Percentiles rank a stretch among this genome's conserved stretches.
phyloP scores from a whole-genome alignment of 2,888 invertebrate species.

The Chloromyia formosa region DNA sequence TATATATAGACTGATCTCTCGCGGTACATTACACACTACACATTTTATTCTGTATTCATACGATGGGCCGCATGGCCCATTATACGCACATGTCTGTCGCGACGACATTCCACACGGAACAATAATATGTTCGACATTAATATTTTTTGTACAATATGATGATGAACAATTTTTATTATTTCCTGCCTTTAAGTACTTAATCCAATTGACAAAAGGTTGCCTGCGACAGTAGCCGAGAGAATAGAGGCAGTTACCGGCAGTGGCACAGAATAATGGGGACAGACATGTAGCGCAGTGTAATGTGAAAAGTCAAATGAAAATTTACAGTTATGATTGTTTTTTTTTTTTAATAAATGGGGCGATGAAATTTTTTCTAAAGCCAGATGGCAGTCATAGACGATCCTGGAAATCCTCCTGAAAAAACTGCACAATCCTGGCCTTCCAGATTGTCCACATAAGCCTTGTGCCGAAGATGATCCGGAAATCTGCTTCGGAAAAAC shows the following conservation, averaged over 20 bases:
- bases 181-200: slow-evolving; percentile 39
- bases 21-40: neutral
- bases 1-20: neutral
- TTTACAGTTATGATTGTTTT: neutral
- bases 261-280: neutral
- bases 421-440: too few species aligned
- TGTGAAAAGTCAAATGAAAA: neutral
- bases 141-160: slow-evolving; percentile 40
- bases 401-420: too few species aligned
- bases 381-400: too few species aligned
- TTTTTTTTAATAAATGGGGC: neutral
- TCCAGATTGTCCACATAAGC: too few species aligned
- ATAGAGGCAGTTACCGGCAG: too few species aligned
- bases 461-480: too few species aligned
- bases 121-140: slow-evolving; percentile 13
- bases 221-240: neutral
- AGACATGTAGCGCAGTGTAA: neutral
- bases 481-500: too few species aligned
- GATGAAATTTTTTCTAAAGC: too few species aligned
- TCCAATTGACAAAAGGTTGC: slow-evolving; percentile 20
- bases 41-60: too few species aligned
- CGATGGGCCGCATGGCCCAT: too few species aligned
- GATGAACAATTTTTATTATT: slow-evolving; percentile 37
- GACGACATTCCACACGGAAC: too few species aligned
- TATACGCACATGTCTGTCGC: too few species aligned